Evolutionary conservation across 2,113 vertebrate genomes (phyloP).

Genomic region (Coreoperca whiteheadi): DNA sequence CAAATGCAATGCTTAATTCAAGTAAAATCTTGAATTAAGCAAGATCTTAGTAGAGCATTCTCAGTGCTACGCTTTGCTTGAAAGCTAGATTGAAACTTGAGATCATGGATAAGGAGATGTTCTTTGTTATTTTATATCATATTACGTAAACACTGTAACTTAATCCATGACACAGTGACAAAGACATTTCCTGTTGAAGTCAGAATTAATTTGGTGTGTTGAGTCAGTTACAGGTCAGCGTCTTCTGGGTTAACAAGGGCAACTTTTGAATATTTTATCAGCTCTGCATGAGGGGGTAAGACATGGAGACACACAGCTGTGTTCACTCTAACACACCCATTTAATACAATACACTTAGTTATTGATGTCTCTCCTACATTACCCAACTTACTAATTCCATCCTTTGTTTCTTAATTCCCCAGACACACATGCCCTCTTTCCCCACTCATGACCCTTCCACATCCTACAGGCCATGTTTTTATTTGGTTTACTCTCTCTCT

Average conservation of each 20-base stretch:
- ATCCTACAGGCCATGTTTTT: slow-evolving; percentile 47
- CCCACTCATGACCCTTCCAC: slow-evolving; percentile 34
- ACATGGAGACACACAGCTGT: slow-evolving; percentile 59
- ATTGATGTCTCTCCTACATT: slow-evolving; percentile 35
- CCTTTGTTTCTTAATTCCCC: slow-evolving; percentile 26
- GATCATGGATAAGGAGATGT: not conserved
- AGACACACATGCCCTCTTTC: slow-evolving; percentile 20
- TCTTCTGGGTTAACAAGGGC: slow-evolving; percentile 28
- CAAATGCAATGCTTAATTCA: not conserved
- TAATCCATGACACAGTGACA: slow-evolving; percentile 10
- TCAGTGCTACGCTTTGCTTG: not conserved
- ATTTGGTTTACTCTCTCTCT: slow-evolving; percentile 44
- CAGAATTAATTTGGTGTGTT: not conserved
- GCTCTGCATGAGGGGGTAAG: slow-evolving; percentile 47
- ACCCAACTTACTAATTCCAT: slow-evolving; percentile 36
- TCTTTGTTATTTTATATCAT: not conserved
- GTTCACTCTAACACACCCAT: slow-evolving; percentile 38
- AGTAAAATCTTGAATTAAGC: too few species aligned
- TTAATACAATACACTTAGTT: slow-evolving; percentile 47
- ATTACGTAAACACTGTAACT: not conserved
- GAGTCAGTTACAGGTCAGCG: not conserved
- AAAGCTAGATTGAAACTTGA: not conserved
- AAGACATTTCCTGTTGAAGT: slow-evolving; percentile 5
- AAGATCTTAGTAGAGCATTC: not conserved
- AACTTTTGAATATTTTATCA: slow-evolving; percentile 53